Conservation (phyloP, 1,140 invertebrate species). For the Protaetia brevitarsis region DNA sequence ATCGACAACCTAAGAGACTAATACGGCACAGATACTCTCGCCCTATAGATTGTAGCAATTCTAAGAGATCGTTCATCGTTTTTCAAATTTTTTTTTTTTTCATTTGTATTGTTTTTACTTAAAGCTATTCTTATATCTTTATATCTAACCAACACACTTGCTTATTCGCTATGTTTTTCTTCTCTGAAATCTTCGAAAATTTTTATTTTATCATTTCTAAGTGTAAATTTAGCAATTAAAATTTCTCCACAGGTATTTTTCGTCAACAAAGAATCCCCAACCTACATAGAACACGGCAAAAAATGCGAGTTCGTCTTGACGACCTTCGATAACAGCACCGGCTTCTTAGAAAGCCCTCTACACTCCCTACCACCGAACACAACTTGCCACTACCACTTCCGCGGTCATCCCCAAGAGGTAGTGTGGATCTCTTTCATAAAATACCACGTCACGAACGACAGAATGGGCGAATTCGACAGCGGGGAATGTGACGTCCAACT, state of each 20-base stretch:
- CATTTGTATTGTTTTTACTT: too few relatives aligned
- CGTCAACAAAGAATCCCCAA: constrained; percentile 69
- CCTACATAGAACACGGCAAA: constrained; percentile 67
- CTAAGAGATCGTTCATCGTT: too few relatives aligned
- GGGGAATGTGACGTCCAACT: constrained; percentile 71
- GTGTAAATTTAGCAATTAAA: constrained; percentile 1
- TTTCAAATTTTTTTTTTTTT: too few relatives aligned
- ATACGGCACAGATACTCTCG: too few relatives aligned
- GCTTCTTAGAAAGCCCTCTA: constrained; percentile 71
- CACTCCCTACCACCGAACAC: constrained; percentile 82
- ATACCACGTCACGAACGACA: constrained; percentile 69
- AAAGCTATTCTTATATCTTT: too few relatives aligned
- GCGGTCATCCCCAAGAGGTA: constrained; percentile 67
- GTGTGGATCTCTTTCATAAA: constrained; percentile 84
- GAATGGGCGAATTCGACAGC: constrained; percentile 60
- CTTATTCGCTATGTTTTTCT: too few relatives aligned
- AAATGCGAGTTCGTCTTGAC: constrained; percentile 75
- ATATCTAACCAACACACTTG: too few relatives aligned
- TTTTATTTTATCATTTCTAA: too few relatives aligned
- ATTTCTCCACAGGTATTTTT: constrained; percentile 60
- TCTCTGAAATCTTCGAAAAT: too few relatives aligned
- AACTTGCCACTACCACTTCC: constrained; percentile 81
- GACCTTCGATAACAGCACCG: constrained; percentile 69
- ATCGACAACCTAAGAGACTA: too few relatives aligned
- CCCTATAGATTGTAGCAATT: too few relatives aligned